These are phyloP conservation scores for Pleuronectes platessa DNA, from an alignment of 2,113 vertebrate species.

Conservation along the genomic window DNA sequence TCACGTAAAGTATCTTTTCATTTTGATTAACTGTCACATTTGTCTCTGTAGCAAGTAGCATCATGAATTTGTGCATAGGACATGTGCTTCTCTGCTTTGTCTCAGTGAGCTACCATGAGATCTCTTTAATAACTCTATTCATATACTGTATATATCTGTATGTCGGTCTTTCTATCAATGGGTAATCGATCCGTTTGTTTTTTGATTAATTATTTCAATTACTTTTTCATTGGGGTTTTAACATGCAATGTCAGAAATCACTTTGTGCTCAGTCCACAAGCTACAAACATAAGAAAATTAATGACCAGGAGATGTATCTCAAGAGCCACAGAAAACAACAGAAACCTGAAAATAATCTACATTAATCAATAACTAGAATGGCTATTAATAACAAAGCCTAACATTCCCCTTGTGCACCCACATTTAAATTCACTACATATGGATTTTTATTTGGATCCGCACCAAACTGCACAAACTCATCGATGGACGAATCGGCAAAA, in stretches of 20 bases:
- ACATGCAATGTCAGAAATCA: too few relatives aligned
- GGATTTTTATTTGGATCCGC: too few relatives aligned
- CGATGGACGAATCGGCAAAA: neutral
- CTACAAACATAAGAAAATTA: too few relatives aligned
- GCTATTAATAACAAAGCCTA: too few relatives aligned
- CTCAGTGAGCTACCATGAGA: neutral
- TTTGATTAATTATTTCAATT: too few relatives aligned
- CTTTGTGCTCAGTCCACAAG: too few relatives aligned
- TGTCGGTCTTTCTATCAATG: too few relatives aligned
- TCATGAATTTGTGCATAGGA: neutral
- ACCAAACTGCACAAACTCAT: neutral
- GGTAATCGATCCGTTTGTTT: too few relatives aligned
- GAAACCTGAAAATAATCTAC: slow-evolving; percentile 1
- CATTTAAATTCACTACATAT: neutral
- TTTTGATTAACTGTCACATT: slow-evolving; percentile 47
- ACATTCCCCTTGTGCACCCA: neutral
- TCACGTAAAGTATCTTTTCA: slow-evolving; percentile 34
- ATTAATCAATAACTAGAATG: too few relatives aligned
- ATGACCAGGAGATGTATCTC: neutral
- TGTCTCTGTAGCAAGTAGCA: slow-evolving; percentile 12
- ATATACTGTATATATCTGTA: too few relatives aligned
- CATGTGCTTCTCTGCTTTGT: neutral
- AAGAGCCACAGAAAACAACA: neutral
- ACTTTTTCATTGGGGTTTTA: too few relatives aligned
- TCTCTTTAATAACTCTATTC: too few relatives aligned